Evolutionary conservation across 2,113 vertebrate species (phyloP).

Genomic region (Gymnorhina tibicen): DNA sequence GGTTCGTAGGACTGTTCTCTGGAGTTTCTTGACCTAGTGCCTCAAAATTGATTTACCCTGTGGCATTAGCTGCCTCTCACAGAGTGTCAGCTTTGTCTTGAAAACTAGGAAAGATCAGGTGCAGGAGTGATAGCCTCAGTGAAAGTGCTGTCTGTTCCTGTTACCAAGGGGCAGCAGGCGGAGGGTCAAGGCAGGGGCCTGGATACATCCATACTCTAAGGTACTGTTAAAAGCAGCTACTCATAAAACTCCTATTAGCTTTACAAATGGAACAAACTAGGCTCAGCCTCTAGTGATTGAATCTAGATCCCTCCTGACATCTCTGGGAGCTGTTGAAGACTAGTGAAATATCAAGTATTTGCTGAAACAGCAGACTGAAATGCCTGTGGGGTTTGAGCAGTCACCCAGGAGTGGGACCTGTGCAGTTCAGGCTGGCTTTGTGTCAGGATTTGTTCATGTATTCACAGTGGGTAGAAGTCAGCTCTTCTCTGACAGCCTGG

Average conservation of each 20-base stretch:
- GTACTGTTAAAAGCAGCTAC: not conserved
- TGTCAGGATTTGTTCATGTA: not conserved
- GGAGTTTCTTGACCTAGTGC: not conserved
- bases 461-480: not conserved
- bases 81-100: not conserved
- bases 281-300: not conserved
- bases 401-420: accelerated
- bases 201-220: not conserved
- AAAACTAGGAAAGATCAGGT: not conserved
- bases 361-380: not conserved
- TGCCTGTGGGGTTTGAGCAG: not conserved
- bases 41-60: not conserved
- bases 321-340: not conserved
- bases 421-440: not conserved
- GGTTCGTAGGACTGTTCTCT: not conserved
- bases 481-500: not conserved
- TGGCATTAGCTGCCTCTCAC: not conserved
- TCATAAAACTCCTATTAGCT: not conserved
- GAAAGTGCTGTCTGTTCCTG: not conserved
- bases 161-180: not conserved
- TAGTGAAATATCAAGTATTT: not conserved
- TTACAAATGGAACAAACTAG: not conserved
- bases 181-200: not conserved
- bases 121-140: not conserved
- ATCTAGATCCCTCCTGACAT: not conserved